Percentiles rank a stretch among this genome's conserved stretches.
These are phyloP conservation scores for Montifringilla adamsi DNA, from an alignment of 2,113 vertebrate genomes.

Conservation along the genomic window DNA sequence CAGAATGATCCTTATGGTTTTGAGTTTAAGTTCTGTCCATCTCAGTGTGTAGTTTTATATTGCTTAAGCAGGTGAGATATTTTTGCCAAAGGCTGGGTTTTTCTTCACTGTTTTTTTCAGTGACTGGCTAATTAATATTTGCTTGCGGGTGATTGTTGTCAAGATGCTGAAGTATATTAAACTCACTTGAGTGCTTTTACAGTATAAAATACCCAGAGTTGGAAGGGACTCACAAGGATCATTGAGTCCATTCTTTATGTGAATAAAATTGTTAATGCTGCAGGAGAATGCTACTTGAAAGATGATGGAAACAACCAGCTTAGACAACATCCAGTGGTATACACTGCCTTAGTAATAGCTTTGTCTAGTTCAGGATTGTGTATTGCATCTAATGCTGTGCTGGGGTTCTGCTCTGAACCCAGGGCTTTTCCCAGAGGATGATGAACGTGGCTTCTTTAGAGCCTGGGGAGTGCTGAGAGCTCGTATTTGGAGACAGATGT, in stretches of 20 bases:
- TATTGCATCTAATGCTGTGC: not conserved
- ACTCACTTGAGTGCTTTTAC: not conserved
- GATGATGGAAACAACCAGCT: constrained; percentile 7
- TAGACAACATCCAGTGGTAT: not conserved
- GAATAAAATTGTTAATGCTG: constrained; percentile 15
- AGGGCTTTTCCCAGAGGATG: not conserved
- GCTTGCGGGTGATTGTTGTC: not conserved
- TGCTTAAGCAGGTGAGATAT: not conserved
- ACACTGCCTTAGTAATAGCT: not conserved
- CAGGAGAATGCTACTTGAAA: constrained; percentile 8
- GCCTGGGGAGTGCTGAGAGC: not conserved
- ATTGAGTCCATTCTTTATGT: not conserved
- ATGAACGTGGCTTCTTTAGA: not conserved
- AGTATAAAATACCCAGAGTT: not conserved
- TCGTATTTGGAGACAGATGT: not conserved
- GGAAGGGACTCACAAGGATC: not conserved
- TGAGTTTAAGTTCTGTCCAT: not conserved
- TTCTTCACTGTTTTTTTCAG: not conserved
- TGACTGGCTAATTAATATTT: not conserved
- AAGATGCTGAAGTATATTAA: not conserved
- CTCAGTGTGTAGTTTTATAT: not conserved
- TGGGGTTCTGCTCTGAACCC: not conserved
- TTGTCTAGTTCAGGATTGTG: constrained; percentile 31
- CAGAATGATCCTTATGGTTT: not conserved
- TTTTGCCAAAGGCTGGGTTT: not conserved